A percentile compares a stretch with the other conserved stretches of the same genome.
Evolutionary conservation across 2,888 invertebrate species (phyloP).

Genomic region (Xanthia togata): DNA sequence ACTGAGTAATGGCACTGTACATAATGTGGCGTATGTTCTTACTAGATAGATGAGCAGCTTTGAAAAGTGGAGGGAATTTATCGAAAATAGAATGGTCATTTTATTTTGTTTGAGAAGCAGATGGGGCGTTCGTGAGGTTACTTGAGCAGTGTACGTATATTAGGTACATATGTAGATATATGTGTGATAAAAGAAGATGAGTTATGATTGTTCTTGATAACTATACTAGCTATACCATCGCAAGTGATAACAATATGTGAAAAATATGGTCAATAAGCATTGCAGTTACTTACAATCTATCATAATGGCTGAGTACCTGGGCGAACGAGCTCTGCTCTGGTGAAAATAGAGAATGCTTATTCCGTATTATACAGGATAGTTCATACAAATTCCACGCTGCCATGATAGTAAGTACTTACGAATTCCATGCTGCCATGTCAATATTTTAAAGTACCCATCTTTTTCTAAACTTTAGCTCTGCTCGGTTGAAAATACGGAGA

Average conservation of each 20-base stretch:
- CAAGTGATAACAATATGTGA: neutral
- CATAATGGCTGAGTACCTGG: too few relatives aligned
- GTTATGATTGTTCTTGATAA: neutral
- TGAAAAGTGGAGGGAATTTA: conserved; percentile 30
- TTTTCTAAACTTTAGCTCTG: too few relatives aligned
- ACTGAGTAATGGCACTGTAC: conserved; percentile 67
- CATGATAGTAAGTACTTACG: too few relatives aligned
- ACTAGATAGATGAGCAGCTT: conserved; percentile 56
- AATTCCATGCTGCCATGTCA: too few relatives aligned
- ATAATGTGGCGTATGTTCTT: conserved; percentile 61
- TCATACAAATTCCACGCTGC: too few relatives aligned
- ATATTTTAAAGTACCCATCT: too few relatives aligned
- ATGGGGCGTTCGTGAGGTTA: conserved; percentile 15
- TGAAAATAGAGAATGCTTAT: too few relatives aligned
- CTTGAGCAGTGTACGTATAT: neutral
- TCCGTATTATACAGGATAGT: too few relatives aligned
- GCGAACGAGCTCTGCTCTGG: too few relatives aligned
- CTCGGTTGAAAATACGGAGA: too few relatives aligned
- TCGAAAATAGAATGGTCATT: conserved; percentile 46
- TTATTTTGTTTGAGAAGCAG: conserved; percentile 36
- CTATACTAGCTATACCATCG: neutral
- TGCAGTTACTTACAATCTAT: too few relatives aligned
- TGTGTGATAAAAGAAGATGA: neutral
- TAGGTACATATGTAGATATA: neutral
- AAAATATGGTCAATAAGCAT: neutral